Base-by-base conservation (phyloP, 2,797 vertebrate genomes). In the Mallotus villosus region DNA sequence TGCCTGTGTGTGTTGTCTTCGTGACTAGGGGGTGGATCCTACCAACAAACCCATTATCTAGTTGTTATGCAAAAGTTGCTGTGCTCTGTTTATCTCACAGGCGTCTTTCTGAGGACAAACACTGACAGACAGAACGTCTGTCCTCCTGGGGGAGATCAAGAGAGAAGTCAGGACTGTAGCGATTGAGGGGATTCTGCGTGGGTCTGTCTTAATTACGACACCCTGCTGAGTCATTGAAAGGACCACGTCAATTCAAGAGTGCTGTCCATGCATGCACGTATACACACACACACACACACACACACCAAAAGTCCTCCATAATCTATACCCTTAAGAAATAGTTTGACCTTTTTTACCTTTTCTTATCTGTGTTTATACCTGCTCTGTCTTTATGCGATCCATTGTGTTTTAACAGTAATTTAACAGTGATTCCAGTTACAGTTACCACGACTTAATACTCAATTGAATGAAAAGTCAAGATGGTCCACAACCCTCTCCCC, bases 181-280 rank as follows among this genome's bases (percentile, higher is more conserved):
- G 77, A 75, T 84, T 67, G 72, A 67, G 74, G 78, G 71, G 80
- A 86, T 81, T 86, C 78, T 85, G 86, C 82, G 67, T 57, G 68
- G 74, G 67, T 78, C 74, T 83, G 82, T 78, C 71, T 75, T 88
- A 88, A 90, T 91, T 88, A 90, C 78, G 63, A 74, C 77, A 66
- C 79, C 81, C 80, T 86, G 91, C 91, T 90, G 90, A 92, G 84
- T 89, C 63, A 80, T 77, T 86, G 79, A 86, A 81, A 85, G 84
- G 81, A 72, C 90, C 85, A 70, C 81, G 85, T 88, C 86, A 63
- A 77, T 86, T 84, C 63, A 80, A 60, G 62, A 62, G 70, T 17
- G 67, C 78, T 74, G 70, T 81, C 76, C 79, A 79, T 83, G 65
- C 79, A 60, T 60, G 24, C 24, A 37, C 3, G 19, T 9, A 63